Conservation (phyloP, 2,888 invertebrate genomes). For the Pediacus dermestoides region DNA sequence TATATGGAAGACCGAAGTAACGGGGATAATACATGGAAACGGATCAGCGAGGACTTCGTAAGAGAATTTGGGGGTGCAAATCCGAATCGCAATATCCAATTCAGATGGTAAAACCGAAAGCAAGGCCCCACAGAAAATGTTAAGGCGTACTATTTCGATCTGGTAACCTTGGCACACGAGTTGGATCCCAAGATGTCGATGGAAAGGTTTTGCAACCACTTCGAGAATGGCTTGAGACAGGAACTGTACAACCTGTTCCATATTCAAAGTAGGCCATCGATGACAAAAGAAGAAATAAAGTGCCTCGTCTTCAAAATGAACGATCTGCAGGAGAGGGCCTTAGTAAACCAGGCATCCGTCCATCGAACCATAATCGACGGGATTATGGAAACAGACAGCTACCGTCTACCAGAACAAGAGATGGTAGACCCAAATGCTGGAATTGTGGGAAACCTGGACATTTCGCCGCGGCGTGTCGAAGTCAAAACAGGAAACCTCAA, state of each 20-base stretch:
- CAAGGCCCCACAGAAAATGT: constrained; percentile 6
- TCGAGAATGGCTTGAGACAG: too few species aligned
- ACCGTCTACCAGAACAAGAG: constrained; percentile 5
- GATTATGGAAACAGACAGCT: too few species aligned
- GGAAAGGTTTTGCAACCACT: constrained; percentile 9
- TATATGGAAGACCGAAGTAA: constrained; percentile 8
- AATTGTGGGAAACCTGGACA: too few species aligned
- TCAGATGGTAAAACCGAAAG: constrained; percentile 3
- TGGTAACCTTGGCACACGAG: constrained; percentile 8
- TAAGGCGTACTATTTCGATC: constrained; percentile 8
- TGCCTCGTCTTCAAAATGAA: constrained; percentile 1
- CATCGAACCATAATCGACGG: too few species aligned
- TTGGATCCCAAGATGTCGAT: constrained; percentile 6
- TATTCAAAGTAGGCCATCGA: too few species aligned
- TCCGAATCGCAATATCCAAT: constrained; percentile 1
- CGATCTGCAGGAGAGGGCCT: too few species aligned
- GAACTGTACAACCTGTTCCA: constrained; percentile 6
- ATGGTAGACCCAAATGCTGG: constrained; percentile 7
- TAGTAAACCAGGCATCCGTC: too few species aligned
- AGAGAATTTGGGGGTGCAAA: constrained; percentile 8
- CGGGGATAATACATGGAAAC: not conserved
- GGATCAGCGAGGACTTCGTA: too few species aligned
- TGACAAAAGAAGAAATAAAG: constrained; percentile 7
- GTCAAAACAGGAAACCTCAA: too few species aligned
- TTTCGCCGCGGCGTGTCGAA: too few species aligned